Evolutionary conservation across 2,797 vertebrate species (phyloP).

Genomic region (Smutsia temminckii): DNA sequence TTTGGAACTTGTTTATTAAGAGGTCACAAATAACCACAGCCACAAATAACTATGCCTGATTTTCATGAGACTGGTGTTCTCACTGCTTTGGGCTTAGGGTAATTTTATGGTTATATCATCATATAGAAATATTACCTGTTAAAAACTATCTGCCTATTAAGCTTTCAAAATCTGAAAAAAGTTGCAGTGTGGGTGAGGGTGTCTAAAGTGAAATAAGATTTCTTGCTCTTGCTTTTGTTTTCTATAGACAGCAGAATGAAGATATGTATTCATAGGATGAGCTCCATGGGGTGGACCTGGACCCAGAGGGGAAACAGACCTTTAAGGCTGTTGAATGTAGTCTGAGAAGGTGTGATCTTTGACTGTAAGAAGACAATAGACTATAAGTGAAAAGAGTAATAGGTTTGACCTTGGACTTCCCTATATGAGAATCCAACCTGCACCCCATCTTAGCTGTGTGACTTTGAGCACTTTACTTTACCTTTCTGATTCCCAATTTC

Average conservation of each 20-base stretch:
- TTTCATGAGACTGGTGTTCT: not conserved
- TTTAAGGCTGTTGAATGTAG: not conserved
- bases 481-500: constrained; percentile 1
- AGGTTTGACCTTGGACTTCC: not conserved
- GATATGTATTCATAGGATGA: not conserved
- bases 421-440: not conserved
- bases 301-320: not conserved
- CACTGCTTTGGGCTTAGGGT: not conserved
- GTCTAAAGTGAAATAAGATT: not conserved
- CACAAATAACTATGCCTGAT: not conserved
- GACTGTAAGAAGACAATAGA: not conserved
- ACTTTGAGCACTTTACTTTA: not conserved
- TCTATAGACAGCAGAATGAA: not conserved
- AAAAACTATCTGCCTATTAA: not conserved
- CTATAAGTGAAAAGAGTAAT: not conserved
- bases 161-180: not conserved
- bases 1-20: not conserved
- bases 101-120: not conserved
- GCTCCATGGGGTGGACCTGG: not conserved
- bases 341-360: not conserved
- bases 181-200: not conserved
- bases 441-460: not conserved
- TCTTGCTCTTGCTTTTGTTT: not conserved
- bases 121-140: not conserved
- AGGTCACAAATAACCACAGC: not conserved